phyloP scores from a whole-genome alignment of 2,113 vertebrate genomes.

The Sakesphorus luctuosus region DNA sequence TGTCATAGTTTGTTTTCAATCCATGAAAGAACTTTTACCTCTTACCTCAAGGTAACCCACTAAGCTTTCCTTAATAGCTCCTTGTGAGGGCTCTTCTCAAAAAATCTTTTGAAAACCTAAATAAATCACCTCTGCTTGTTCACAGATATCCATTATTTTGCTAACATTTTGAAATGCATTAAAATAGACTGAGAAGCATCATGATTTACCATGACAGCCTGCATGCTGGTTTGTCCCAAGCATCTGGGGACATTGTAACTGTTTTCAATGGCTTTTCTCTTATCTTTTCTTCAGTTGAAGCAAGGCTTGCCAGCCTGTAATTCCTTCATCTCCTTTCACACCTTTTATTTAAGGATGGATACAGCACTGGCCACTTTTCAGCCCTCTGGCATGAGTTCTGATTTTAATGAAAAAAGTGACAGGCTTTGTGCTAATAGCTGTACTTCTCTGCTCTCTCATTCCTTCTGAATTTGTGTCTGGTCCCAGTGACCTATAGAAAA shows the following conservation, averaged over 20 bases:
- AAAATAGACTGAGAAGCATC: neutral
- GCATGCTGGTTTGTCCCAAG: constrained; percentile 31
- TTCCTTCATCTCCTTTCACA: constrained; percentile 31
- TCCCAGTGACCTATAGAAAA: constrained; percentile 42
- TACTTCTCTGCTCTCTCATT: constrained; percentile 26
- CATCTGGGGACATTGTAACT: constrained; percentile 9
- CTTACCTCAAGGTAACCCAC: constrained; percentile 41
- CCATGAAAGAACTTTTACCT: constrained; percentile 24
- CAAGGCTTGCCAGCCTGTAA: neutral
- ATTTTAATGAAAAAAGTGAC: constrained; percentile 57
- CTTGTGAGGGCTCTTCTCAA: constrained; percentile 7
- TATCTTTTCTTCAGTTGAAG: constrained; percentile 47
- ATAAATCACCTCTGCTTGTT: constrained; percentile 17
- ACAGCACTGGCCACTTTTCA: constrained; percentile 25
- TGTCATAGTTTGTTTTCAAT: constrained; percentile 45
- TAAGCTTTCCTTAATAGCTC: constrained; percentile 56
- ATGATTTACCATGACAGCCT: neutral
- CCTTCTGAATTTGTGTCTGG: constrained; percentile 46
- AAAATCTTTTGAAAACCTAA: constrained; percentile 55
- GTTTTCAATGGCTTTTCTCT: constrained; percentile 38
- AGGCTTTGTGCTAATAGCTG: constrained; percentile 63
- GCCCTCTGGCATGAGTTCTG: constrained; percentile 26
- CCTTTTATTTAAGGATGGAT: constrained; percentile 49
- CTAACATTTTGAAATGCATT: constrained; percentile 38
- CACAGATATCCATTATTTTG: constrained; percentile 3